Conservation (phyloP, 1,140 invertebrate species). For the Steinernema feltiae region DNA sequence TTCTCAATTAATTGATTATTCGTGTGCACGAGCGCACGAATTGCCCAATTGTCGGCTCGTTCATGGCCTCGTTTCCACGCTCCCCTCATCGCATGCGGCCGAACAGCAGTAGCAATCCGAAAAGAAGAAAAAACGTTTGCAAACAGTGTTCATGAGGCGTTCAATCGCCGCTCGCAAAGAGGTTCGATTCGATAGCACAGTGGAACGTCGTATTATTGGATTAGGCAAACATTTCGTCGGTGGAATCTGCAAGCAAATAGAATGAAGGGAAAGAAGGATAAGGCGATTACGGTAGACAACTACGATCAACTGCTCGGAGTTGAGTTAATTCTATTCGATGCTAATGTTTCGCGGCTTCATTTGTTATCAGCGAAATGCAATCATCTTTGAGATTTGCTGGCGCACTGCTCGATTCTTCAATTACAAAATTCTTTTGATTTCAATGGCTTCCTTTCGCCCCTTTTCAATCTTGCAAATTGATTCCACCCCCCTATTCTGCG, state of each 20-base stretch:
- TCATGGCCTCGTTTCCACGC: conserved; percentile 14
- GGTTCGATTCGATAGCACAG: not conserved
- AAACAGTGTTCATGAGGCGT: conserved; percentile 11
- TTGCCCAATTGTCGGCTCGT: conserved; percentile 14
- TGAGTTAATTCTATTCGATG: too few species aligned
- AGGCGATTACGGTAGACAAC: too few species aligned
- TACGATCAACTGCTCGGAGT: too few species aligned
- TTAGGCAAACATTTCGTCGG: not conserved
- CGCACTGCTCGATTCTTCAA: too few species aligned
- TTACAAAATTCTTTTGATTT: too few species aligned
- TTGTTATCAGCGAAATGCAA: too few species aligned
- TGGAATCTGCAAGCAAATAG: not conserved
- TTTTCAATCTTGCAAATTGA: too few species aligned
- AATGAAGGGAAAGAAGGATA: not conserved
- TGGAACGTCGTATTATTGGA: not conserved
- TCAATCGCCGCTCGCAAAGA: not conserved
- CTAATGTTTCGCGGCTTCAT: too few species aligned
- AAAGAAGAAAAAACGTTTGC: conserved; percentile 3
- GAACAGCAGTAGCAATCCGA: too few species aligned
- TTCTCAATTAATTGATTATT: conserved; percentile 12
- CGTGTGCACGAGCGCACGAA: not conserved
- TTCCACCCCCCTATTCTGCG: too few species aligned
- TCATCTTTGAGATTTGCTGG: too few species aligned
- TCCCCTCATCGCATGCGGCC: not conserved
- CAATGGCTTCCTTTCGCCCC: too few species aligned